Base-by-base conservation (phyloP, 2,113 vertebrate species). In the Microcebus lehilahytsara region DNA sequence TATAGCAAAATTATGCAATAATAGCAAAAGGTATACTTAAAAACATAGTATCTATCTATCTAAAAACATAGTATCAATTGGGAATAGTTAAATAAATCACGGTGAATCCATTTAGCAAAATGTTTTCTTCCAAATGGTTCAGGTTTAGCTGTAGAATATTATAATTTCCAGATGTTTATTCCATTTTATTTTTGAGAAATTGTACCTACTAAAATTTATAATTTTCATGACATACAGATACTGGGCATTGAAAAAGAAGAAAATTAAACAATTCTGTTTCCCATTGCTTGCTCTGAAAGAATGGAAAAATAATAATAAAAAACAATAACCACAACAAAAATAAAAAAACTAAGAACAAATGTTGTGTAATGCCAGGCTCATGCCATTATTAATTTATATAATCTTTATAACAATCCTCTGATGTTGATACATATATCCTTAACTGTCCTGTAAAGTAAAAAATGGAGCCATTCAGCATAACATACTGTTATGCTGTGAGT, bases 181-280 rank as follows among this genome's bases (percentile, higher is more conserved):
- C 81, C 32, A 8, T 42, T 90, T 51, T 53, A 84, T 25, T 87
- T 95, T 90, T 71, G 40, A 96, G 42, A 77, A 94, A 83, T 64
- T 40, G 0, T 66, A 22, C 19, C 7, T 58, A 9, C 9, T 84
- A 66, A 90, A 85, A 62, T 75, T 79, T 64, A 42, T 92, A 51
- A 83, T 84, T 90, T 67, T 30, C 53, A 79, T 22, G 23, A 62
- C n/a, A 30, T 1, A 93, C 0, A 91, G 5, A 56, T 58, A 37
- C 5, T 37, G 12, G 25, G 3, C 11, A 75, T 8, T 90, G 22
- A 46, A 89, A 80, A 94, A 74, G 8, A 60, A 10, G 4, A 62
- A 87, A 58, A 64, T 58, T 40, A 19, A 95, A 53, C 23, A 11
- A 58, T 40, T 80, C 3, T 64, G 25, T 9, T 79, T 71, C 8